Evolutionary conservation across 1,140 invertebrate genomes (phyloP).

Genomic region (Diabrotica undecimpunctata): DNA sequence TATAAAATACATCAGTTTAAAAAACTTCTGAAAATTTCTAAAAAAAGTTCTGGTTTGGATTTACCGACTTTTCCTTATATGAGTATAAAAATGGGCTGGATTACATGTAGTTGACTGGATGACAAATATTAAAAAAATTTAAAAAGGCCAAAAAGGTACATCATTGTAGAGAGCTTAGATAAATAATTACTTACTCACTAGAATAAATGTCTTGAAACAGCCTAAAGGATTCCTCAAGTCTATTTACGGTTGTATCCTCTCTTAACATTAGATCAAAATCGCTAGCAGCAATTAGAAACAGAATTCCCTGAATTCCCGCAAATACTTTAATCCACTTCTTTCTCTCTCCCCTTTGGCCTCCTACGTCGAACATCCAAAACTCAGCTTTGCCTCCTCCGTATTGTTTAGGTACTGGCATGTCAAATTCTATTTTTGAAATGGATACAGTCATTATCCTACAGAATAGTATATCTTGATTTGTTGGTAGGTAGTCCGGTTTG

Average conservation of each 20-base stretch:
- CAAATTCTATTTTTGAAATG: constrained; percentile 71
- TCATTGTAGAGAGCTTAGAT: not conserved
- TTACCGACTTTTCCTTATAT: no score
- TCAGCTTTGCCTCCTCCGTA: constrained; percentile 63
- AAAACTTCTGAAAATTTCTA: no score
- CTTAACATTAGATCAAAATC: constrained; percentile 73
- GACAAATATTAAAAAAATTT: no score
- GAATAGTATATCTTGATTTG: constrained; percentile 67
- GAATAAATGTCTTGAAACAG: constrained; percentile 75
- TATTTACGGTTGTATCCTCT: constrained; percentile 68
- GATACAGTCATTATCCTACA: constrained; percentile 66
- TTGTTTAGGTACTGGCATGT: constrained; percentile 62
- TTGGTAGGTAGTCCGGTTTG: constrained; percentile 59
- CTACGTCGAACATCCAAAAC: constrained; percentile 77
- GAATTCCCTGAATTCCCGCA: constrained; percentile 74
- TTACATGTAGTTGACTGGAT: no score
- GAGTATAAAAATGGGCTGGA: no score
- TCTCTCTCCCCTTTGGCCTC: constrained; percentile 73
- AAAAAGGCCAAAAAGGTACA: no score
- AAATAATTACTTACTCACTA: constrained; percentile 56
- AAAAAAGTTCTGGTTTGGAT: no score
- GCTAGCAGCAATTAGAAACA: constrained; percentile 73
- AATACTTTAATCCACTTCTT: constrained; percentile 60
- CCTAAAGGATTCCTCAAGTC: constrained; percentile 65
- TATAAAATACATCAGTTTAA: no score